Evolutionary conservation across 2,113 vertebrate species (phyloP).

Genomic region (Myotis brandtii): DNA sequence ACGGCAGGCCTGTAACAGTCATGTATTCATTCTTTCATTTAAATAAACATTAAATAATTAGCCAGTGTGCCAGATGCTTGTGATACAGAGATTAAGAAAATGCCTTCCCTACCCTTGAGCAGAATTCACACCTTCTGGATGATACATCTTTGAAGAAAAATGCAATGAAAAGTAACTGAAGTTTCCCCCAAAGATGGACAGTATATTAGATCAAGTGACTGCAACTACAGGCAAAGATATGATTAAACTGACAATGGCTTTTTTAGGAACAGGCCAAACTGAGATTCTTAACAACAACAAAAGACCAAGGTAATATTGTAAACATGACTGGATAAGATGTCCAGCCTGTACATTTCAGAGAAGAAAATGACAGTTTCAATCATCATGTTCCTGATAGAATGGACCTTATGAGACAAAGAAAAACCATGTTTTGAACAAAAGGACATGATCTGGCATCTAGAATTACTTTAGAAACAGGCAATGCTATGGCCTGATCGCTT

Average conservation of each 20-base stretch:
- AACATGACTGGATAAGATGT: background rate
- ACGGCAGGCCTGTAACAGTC: background rate
- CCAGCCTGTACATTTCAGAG: background rate
- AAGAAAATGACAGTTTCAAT: conserved; percentile 16
- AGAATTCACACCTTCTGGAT: conserved; percentile 14
- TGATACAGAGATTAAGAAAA: conserved; percentile 45
- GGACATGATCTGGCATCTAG: background rate
- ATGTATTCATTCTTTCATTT: conserved; percentile 37
- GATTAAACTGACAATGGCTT: conserved; percentile 33
- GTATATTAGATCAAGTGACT: conserved; percentile 10
- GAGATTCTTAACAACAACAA: conserved; percentile 27
- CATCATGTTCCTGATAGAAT: conserved; percentile 38
- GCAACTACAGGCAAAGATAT: conserved; percentile 17
- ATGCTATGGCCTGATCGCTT: background rate
- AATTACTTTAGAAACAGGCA: conserved; percentile 45
- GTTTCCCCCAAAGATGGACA: background rate
- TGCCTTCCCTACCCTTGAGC: background rate
- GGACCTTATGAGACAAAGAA: conserved; percentile 19
- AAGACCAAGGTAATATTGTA: background rate
- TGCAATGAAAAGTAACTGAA: conserved; percentile 24
- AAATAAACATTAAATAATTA: conserved; percentile 48
- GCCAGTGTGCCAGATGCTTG: background rate
- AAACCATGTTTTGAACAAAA: conserved; percentile 44
- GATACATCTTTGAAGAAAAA: conserved; percentile 42
- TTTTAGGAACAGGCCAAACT: conserved; percentile 34